These are phyloP conservation scores for Leuciscus waleckii DNA, from an alignment of 2,797 vertebrate species.

Conservation along the genomic window DNA sequence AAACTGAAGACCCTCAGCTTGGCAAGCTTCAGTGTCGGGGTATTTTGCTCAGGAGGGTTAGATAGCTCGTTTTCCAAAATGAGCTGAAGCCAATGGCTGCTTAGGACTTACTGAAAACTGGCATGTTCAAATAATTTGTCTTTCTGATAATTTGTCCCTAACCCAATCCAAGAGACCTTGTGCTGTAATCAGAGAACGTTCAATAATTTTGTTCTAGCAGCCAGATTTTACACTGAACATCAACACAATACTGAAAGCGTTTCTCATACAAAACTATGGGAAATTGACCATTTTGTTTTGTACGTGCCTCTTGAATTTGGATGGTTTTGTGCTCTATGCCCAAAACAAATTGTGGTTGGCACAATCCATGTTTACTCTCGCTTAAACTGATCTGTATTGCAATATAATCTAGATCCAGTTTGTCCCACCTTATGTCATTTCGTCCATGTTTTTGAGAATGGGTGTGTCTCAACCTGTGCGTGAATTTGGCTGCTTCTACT, in stretches of 20 bases:
- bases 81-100: conserved; percentile 26
- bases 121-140: neutral
- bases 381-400: neutral
- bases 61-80: conserved; percentile 30
- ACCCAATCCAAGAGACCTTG: neutral
- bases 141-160: neutral
- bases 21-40: conserved; percentile 6
- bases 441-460: neutral
- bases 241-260: neutral
- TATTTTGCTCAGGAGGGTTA: conserved; percentile 25
- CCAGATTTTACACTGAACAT: neutral
- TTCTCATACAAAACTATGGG: neutral
- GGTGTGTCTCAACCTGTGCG: neutral
- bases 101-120: neutral
- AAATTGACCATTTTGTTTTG: conserved; percentile 9
- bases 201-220: neutral
- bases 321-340: neutral
- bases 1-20: conserved; percentile 32
- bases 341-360: neutral
- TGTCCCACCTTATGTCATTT: neutral
- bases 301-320: conserved; percentile 7
- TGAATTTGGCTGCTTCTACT: neutral
- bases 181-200: neutral
- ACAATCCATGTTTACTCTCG: neutral
- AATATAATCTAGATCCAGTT: neutral